Conservation (phyloP, 2,888 invertebrate genomes). For the Argyra leucocephala region DNA sequence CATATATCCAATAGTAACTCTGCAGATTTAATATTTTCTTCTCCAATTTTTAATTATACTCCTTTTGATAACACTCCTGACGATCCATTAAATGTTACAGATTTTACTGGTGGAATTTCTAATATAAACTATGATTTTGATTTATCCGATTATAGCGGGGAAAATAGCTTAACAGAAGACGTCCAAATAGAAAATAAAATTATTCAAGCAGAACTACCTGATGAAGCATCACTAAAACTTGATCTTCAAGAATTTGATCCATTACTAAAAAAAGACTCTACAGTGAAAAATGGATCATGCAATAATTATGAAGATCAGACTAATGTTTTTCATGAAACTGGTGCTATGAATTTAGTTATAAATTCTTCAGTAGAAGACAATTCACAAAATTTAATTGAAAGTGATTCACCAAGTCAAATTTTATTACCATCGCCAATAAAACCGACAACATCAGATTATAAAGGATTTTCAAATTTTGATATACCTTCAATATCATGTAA, state of each 20-base stretch:
- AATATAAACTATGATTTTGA: conserved; percentile 70
- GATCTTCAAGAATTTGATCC: conserved; percentile 43
- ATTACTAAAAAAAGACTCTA: conserved; percentile 24
- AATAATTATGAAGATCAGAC: neutral
- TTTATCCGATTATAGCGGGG: conserved; percentile 62
- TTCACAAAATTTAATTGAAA: conserved; percentile 33
- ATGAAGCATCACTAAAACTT: conserved; percentile 31
- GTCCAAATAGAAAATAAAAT: conserved; percentile 33
- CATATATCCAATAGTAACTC: conserved; percentile 26
- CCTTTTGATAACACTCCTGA: conserved; percentile 56
- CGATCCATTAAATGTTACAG: conserved; percentile 43
- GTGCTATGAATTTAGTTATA: neutral
- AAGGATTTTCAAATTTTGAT: conserved; percentile 53
- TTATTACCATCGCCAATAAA: conserved; percentile 52
- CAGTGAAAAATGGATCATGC: neutral
- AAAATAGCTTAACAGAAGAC: conserved; percentile 58
- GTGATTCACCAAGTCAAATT: conserved; percentile 42
- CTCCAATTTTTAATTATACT: conserved; percentile 46
- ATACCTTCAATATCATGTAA: conserved; percentile 58
- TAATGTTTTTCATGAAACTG: conserved; percentile 1
- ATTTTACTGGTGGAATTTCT: conserved; percentile 52
- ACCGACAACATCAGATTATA: conserved; percentile 49
- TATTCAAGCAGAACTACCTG: conserved; percentile 28
- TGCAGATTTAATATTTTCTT: conserved; percentile 51
- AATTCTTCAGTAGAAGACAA: conserved; percentile 7